Base-by-base conservation (phyloP, 2,797 vertebrate species). In the Brotula barbata region DNA sequence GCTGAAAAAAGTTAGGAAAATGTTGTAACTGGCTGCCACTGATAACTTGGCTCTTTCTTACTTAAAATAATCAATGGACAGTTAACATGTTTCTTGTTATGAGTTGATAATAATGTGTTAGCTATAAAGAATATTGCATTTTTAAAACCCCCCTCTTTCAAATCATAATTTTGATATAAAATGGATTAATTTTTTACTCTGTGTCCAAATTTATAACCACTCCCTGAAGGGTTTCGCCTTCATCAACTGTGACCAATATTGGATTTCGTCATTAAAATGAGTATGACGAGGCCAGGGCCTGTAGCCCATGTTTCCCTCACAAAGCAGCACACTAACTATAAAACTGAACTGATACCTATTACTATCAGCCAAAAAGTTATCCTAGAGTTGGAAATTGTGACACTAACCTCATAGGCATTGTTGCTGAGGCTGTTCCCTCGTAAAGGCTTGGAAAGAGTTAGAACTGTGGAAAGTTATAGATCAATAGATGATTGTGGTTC, bases 301-400 rank as follows among this genome's bases (percentile, higher is more conserved):
- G 47, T 20, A 47, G 4, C 54, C 58, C 16, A 36, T 58, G 39
- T 80, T 81, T 80, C 71, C 64, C 58, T 79, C 66, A 56, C 71
- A 78, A 73, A 84, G 71, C 73, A 60, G 64, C 63, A 76, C 77
- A 28, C 51, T 63, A 64, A 71, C 82, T 63, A 57, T 86, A 83
- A 85, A 84, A 80, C 56, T 42, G 39, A 63, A 54, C 39, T 48
- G 16, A 47, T 62, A 64, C 57, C 49, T 65, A 66, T 80, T 67
- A 33, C 31, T 33, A 9, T 33, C 72, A 79, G 56, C 69, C 71
- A 70, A 37, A 2, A 36, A 59, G 68, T 28, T 33, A 2, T 44
- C 46, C 64, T 58, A 55, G 54, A 82, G 52, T 41, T 69, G 85
- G 85, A 88, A 88, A 87, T 37, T 76, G 47, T 88, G 81, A 87